Percentiles rank a stretch among this genome's conserved stretches.
phyloP scores from a whole-genome alignment of 1,140 invertebrate genomes.

The Megathymus violae region DNA sequence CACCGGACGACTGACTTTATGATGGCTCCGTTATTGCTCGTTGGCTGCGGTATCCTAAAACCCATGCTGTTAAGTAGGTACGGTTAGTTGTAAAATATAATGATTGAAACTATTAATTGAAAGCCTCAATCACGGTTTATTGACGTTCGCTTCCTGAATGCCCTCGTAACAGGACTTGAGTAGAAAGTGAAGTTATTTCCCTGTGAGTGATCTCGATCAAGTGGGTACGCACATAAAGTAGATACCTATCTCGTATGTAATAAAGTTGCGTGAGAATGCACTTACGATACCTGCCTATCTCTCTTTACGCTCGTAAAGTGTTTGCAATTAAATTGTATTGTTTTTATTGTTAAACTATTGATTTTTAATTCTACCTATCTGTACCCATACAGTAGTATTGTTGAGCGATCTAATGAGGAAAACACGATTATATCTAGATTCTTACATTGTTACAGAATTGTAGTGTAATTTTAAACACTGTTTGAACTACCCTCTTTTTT shows the following conservation, averaged over 20 bases:
- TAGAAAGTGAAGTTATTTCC: slow-evolving; percentile 64
- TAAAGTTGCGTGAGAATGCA: slow-evolving; percentile 47
- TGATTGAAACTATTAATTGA: too few relatives aligned
- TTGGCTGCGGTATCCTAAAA: too few relatives aligned
- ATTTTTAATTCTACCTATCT: slow-evolving; percentile 9
- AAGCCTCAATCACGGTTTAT: slow-evolving; percentile 1
- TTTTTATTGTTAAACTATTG: neutral
- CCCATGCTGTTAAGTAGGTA: too few relatives aligned
- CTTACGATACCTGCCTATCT: slow-evolving; percentile 37
- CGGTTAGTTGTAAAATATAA: too few relatives aligned
- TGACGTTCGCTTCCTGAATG: slow-evolving; percentile 46
- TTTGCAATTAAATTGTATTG: slow-evolving; percentile 13
- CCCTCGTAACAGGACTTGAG: slow-evolving; percentile 44
- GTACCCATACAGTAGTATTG: neutral
- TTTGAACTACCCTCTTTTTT: too few relatives aligned
- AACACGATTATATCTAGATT: neutral
- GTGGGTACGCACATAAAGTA: slow-evolving; percentile 34
- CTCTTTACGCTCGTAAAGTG: slow-evolving; percentile 46
- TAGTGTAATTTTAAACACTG: too few relatives aligned
- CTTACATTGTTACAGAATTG: too few relatives aligned
- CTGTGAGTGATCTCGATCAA: slow-evolving; percentile 58
- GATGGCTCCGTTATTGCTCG: too few relatives aligned
- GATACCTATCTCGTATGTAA: slow-evolving; percentile 45
- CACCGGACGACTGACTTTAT: too few relatives aligned
- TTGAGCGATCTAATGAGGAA: slow-evolving; percentile 2